Evolutionary conservation across 2,888 invertebrate species (phyloP).

Genomic region (Catocala fraxini): DNA sequence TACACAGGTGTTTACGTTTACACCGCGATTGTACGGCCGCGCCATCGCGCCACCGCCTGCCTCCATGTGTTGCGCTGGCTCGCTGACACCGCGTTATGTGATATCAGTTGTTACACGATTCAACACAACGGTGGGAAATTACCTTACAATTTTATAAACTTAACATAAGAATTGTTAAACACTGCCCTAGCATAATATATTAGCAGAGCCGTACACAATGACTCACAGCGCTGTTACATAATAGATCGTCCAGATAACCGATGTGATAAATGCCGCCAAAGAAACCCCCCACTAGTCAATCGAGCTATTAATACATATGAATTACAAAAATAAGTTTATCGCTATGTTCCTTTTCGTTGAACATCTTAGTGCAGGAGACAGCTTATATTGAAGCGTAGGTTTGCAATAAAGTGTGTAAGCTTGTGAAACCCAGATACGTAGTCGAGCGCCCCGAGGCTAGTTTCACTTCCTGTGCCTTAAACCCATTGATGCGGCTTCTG

Average conservation of each 20-base stretch:
- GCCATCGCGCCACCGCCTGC: no score
- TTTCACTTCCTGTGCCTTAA: constrained; percentile 70
- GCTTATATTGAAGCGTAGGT: constrained; percentile 36
- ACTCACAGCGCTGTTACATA: constrained; percentile 51
- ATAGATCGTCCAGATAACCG: constrained; percentile 44
- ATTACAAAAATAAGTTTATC: constrained; percentile 23
- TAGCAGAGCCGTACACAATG: constrained; percentile 42
- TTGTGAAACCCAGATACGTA: constrained; percentile 52
- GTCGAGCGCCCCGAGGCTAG: constrained; percentile 53
- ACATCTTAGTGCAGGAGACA: constrained; percentile 20
- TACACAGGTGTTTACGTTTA: constrained; percentile 55
- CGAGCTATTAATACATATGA: constrained; percentile 14
- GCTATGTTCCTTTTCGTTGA: constrained; percentile 14
- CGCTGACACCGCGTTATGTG: constrained; percentile 37
- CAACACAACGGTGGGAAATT: constrained; percentile 39
- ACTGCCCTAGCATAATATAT: constrained; percentile 30
- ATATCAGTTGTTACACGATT: constrained; percentile 29
- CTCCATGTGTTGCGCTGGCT: constrained; percentile 31
- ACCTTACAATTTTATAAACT: constrained; percentile 28
- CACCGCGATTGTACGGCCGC: no score
- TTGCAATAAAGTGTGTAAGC: constrained; percentile 40
- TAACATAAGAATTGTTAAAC: constrained; percentile 46
- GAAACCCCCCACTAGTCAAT: constrained; percentile 23
- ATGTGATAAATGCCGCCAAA: constrained; percentile 44
- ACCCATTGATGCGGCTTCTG: constrained; percentile 53